Base-by-base conservation (phyloP, 2,888 invertebrate species). In the Mesoligia furuncula region DNA sequence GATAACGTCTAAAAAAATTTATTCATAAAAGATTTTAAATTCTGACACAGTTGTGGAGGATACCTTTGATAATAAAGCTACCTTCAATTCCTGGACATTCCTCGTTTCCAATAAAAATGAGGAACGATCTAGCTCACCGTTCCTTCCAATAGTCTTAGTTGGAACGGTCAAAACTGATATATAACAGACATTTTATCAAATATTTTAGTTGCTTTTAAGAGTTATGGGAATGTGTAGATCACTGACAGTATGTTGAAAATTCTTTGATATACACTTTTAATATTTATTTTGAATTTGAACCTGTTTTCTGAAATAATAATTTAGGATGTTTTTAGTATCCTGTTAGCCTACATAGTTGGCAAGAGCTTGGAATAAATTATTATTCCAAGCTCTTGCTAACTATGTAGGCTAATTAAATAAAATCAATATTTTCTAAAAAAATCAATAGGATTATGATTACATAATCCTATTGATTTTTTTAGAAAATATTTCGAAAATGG, bases 91-190 rank as follows among this genome's bases (percentile, higher is more conserved):
- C 27, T 27, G 17, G 57, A 84, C 36, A 84, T 86, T 69, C 39
- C 66, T 86, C 65, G 27, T 87, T 79, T 48, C 17, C 54, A 51
- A 62, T 84, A 87, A 75, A 84, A 80, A 87, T 84, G 85, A 71
- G 73, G 4, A 75, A 48, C 71, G 51, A 65, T 84, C 73, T 70
- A 79, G 75, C 70, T 73, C 73, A 39, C 54, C 75, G 36, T 70
- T 70, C 27, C 48, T 54, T 57, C 57, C 74, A 83, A 84, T 83
- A 84, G 75, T 86, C 84, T 79, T 51, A 84, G 59, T 79, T 84
- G 1, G 17, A 79, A 77, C 69, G 79, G 74, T 66, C 79, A 75
- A 65, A 75, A 67, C 36, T 42, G 59, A 84, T 84, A 70, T 39
- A 79, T 75, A 73, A 65, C n/a, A 51, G 20, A 65, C 67, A 65